Conservation (phyloP, 2,797 vertebrate genomes). For the Onychomys leucogaster region DNA sequence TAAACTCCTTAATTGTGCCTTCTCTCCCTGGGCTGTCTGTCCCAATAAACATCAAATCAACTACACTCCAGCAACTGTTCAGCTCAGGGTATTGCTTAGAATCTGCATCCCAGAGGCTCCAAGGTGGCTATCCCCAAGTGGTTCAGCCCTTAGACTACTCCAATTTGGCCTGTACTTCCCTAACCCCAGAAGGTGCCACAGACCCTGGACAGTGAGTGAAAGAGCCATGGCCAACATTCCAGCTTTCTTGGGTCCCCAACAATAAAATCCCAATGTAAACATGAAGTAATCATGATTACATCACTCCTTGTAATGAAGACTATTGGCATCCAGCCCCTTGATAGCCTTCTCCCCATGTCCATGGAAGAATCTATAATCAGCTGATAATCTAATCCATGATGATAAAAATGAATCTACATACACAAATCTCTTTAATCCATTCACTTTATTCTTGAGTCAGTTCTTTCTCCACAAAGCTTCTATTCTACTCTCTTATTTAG, state of each 20-base stretch:
- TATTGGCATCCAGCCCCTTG: too few species aligned
- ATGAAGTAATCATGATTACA: background rate
- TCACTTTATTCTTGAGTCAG: too few species aligned
- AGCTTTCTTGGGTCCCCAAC: background rate
- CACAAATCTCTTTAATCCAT: too few species aligned
- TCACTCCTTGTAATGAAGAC: background rate
- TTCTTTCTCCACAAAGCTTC: too few species aligned
- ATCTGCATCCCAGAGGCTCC: background rate
- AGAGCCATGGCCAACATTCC: background rate
- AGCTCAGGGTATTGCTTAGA: background rate
- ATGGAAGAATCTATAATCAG: too few species aligned
- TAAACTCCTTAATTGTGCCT: too few species aligned
- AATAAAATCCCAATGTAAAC: background rate
- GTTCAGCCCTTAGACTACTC: background rate
- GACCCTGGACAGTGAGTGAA: background rate
- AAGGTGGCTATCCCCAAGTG: background rate
- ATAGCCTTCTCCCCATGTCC: too few species aligned
- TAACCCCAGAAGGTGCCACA: background rate
- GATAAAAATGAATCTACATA: too few species aligned
- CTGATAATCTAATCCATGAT: too few species aligned
- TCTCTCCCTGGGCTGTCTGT: too few species aligned
- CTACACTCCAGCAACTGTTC: background rate
- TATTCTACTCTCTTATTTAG: too few species aligned
- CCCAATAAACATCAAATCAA: too few species aligned
- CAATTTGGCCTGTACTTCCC: background rate